These are phyloP conservation scores for Temnothorax ravouxi DNA, from an alignment of 2,888 invertebrate species.

Conservation along the genomic window DNA sequence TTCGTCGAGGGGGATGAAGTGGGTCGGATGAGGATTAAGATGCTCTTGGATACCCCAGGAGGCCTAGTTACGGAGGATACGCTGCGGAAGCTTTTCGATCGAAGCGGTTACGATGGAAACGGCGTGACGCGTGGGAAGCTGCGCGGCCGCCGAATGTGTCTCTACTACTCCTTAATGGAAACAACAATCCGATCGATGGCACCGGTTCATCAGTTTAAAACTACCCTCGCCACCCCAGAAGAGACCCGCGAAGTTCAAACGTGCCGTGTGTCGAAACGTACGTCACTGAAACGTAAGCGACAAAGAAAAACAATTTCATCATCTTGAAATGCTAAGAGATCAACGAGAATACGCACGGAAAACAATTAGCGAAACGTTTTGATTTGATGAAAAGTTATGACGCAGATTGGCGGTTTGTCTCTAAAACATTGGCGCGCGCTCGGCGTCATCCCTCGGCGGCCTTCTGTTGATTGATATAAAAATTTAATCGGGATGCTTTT, in stretches of 20 bases:
- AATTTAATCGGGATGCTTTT: background rate
- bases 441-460: background rate
- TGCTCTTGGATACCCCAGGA: background rate
- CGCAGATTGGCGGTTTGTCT: background rate
- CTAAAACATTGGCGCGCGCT: background rate
- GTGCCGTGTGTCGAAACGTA: background rate
- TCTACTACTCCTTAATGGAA: conserved; percentile 19
- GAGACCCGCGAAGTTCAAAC: conserved; percentile 34
- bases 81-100: conserved; percentile 12
- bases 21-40: background rate
- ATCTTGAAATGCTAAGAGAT: background rate
- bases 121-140: conserved; percentile 33
- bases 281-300: conserved; percentile 24
- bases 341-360: conserved; percentile 4
- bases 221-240: background rate
- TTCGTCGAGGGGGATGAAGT: background rate
- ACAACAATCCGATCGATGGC: conserved; percentile 45
- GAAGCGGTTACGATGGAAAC: conserved; percentile 20
- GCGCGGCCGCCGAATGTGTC: background rate
- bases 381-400: background rate
- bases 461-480: background rate
- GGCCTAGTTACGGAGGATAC: background rate
- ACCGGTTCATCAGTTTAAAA: conserved; percentile 40
- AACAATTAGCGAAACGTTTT: background rate
- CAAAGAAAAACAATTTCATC: conserved; percentile 27